A percentile compares a stretch with the other conserved stretches of the same genome.
Evolutionary conservation across 2,888 invertebrate genomes (phyloP).

Genomic region (Stenodera caucasica): DNA sequence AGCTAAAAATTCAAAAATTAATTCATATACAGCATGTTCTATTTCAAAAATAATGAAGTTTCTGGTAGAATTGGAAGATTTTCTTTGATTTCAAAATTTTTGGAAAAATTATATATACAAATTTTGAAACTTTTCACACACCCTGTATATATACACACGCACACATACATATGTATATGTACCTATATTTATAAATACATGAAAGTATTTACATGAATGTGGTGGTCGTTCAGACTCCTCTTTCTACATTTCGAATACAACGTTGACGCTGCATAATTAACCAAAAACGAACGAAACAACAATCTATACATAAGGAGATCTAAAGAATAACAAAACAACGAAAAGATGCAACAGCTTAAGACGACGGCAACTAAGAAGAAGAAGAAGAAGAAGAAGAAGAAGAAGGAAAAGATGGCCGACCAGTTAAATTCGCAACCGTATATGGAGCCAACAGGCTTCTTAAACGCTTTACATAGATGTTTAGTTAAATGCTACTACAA

Average conservation of each 20-base stretch:
- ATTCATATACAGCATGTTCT: too few species aligned
- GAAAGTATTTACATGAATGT: constrained; percentile 5
- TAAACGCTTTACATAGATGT: not conserved
- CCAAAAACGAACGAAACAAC: constrained; percentile 25
- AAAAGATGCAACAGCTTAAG: not conserved
- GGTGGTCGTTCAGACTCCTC: not conserved
- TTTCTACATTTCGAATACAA: constrained; percentile 16
- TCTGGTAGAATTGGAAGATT: too few species aligned
- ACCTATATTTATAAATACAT: not conserved
- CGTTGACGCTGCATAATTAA: constrained; percentile 36
- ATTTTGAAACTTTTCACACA: too few species aligned
- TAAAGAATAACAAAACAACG: not conserved
- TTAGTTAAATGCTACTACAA: too few species aligned
- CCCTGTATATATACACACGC: not conserved
- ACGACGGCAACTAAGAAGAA: not conserved
- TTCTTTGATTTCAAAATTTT: too few species aligned
- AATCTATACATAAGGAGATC: not conserved
- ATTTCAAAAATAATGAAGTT: too few species aligned
- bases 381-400: not conserved
- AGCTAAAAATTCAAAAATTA: too few species aligned
- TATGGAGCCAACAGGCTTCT: not conserved
- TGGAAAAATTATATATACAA: not conserved
- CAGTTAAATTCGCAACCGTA: not conserved
- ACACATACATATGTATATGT: not conserved
- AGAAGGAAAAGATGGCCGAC: constrained; percentile 5